Conservation (phyloP, 2,888 invertebrate species). For the Chloromyia formosa region DNA sequence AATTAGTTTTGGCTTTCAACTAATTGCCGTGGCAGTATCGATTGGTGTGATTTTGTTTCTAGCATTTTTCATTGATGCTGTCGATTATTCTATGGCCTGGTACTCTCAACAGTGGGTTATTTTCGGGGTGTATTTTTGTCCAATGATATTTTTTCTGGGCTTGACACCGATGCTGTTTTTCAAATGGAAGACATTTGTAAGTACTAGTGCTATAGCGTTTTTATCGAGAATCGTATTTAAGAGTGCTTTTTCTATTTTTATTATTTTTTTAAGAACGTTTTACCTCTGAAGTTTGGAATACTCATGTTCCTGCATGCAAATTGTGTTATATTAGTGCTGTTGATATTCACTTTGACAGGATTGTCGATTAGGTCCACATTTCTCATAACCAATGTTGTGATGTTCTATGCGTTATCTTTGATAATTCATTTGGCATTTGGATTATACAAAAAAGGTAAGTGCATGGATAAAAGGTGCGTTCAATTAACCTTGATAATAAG, state of each 20-base stretch:
- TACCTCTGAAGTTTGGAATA: slow-evolving; percentile 13
- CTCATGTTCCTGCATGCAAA: slow-evolving; percentile 59
- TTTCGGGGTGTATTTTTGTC: slow-evolving; percentile 64
- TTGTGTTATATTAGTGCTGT: slow-evolving; percentile 58
- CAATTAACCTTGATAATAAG: too few relatives aligned
- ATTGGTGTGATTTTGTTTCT: slow-evolving; percentile 56
- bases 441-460: background rate
- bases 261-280: slow-evolving; percentile 7
- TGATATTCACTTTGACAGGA: slow-evolving; percentile 58
- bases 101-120: slow-evolving; percentile 68
- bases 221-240: background rate
- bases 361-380: slow-evolving; percentile 60
- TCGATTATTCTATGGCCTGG: slow-evolving; percentile 68
- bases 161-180: slow-evolving; percentile 59
- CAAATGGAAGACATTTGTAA: slow-evolving; percentile 4
- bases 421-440: slow-evolving; percentile 54
- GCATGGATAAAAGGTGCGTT: too few relatives aligned
- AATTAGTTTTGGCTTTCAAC: slow-evolving; percentile 56
- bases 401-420: slow-evolving; percentile 59
- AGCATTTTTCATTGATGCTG: slow-evolving; percentile 61
- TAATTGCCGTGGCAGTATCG: slow-evolving; percentile 57
- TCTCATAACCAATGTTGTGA: slow-evolving; percentile 58
- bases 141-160: slow-evolving; percentile 60
- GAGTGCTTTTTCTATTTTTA: background rate
- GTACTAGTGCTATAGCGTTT: too few relatives aligned